Conservation (phyloP, 2,888 invertebrate genomes). For the Invenusta paracnida region DNA sequence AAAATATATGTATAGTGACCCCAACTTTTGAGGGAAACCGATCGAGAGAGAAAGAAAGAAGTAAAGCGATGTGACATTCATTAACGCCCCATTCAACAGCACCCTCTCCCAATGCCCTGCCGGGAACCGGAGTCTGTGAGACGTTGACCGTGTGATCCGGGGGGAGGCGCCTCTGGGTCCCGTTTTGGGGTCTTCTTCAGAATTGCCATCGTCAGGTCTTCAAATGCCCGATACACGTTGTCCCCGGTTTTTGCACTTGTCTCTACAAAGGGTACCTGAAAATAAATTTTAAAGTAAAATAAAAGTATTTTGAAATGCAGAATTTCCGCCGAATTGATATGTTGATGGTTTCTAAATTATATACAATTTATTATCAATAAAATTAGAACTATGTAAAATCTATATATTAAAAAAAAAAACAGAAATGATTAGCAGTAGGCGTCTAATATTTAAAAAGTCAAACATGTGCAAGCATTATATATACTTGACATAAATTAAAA, state of each 20-base stretch:
- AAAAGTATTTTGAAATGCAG: too few species aligned
- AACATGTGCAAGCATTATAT: too few species aligned
- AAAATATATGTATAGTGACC: not conserved
- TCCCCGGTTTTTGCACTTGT: slow-evolving; percentile 89
- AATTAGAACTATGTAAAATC: too few species aligned
- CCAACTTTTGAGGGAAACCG: not conserved
- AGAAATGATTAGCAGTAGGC: too few species aligned
- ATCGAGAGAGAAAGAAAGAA: not conserved
- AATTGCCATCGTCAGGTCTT: slow-evolving; percentile 82
- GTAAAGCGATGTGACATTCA: too few species aligned
- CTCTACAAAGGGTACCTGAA: slow-evolving; percentile 79
- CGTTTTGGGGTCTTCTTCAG: slow-evolving; percentile 67
- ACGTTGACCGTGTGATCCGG: slow-evolving; percentile 6
- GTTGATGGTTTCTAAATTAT: too few species aligned
- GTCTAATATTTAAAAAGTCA: too few species aligned
- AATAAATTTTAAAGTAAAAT: not conserved
- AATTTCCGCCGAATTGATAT: too few species aligned
- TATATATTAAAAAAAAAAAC: not conserved
- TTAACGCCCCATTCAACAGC: not conserved
- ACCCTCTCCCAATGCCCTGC: not conserved
- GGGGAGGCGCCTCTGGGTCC: not conserved
- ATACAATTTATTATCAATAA: too few species aligned
- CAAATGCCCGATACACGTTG: slow-evolving; percentile 85
- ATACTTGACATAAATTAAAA: too few species aligned
- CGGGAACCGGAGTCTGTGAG: not conserved